Evolutionary conservation across 2,113 vertebrate genomes (phyloP).

Genomic region (Calidris pygmaea): DNA sequence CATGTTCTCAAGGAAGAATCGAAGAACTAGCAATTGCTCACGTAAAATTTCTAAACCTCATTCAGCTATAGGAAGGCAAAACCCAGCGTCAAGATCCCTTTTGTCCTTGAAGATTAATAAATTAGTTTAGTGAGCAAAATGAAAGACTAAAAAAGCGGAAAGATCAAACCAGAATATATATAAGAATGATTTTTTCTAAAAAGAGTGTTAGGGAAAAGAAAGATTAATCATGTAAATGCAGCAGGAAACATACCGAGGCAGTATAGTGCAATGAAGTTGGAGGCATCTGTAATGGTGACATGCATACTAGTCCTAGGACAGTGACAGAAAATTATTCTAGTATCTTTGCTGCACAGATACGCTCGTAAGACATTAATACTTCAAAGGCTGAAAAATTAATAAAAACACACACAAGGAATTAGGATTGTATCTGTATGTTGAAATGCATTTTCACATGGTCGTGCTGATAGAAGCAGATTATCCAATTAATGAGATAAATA

Average conservation of each 20-base stretch:
- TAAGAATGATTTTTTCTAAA: neutral
- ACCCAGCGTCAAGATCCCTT: neutral
- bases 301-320: neutral
- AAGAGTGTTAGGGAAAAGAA: neutral
- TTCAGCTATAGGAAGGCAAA: neutral
- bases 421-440: neutral
- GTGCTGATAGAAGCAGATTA: constrained; percentile 34
- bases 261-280: neutral
- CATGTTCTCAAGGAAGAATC: neutral
- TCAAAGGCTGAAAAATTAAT: constrained; percentile 9
- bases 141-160: neutral
- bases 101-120: neutral
- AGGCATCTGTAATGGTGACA: neutral
- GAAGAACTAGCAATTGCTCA: neutral
- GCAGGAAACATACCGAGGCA: neutral
- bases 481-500: constrained; percentile 48
- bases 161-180: neutral
- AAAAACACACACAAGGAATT: neutral
- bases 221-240: neutral
- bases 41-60: neutral
- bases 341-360: neutral
- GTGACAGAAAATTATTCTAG: neutral
- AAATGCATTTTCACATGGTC: constrained; percentile 24
- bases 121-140: neutral
- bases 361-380: neutral